Evolutionary conservation across 2,888 invertebrate genomes (phyloP), one percentile per base, ranked within the genome.

Genomic region (Caenorhabditis japonica): DNA sequence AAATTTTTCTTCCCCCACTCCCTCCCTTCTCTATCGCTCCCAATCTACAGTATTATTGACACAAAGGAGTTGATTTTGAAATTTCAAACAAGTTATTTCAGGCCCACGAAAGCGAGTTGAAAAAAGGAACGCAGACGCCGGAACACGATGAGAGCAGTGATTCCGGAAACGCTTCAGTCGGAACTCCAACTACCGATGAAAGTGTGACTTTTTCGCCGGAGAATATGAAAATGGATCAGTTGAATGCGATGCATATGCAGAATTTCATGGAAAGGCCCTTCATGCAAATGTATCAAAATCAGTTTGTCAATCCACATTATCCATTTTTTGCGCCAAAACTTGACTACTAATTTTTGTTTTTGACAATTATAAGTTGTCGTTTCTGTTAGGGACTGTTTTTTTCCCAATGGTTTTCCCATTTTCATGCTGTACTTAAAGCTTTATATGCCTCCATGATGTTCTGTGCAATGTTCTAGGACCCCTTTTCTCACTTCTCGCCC

Each of bases 91-190:
- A 0, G 43, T 21, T 21, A 4, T 72, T 75, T 10, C 43, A 79
- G 79, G 62, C 58, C 13, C 77, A 77, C 27, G 75, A 77, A 47
- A 73, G 55, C 36, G 75, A 76, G 10, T 51, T 43, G 13, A 21
- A 25, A 21, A 64, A 64, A 39, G 15, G 53, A 23, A 13, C 25
- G 10, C 44, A 36, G 36, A 68, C 79, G 1, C 79, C 79, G 23
- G 75, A 76, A 0, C 60, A 62, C 27, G 81, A 83, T 36, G 81
- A 83, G 55, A 79, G 79, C 55, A 69, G 72, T 13, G 83, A 83
- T 39, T 83, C 83, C 5, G 83, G 83, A n/a, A 62, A 83, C 36
- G 80, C 78, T 1, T 80, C 79, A 0, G 64, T 79, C 33, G 79
- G 78, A 52, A 66, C 79, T 15, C 78, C 81, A 13, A 51, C 74